Conservation (phyloP, 2,888 invertebrate species). For the Eilema caniola region DNA sequence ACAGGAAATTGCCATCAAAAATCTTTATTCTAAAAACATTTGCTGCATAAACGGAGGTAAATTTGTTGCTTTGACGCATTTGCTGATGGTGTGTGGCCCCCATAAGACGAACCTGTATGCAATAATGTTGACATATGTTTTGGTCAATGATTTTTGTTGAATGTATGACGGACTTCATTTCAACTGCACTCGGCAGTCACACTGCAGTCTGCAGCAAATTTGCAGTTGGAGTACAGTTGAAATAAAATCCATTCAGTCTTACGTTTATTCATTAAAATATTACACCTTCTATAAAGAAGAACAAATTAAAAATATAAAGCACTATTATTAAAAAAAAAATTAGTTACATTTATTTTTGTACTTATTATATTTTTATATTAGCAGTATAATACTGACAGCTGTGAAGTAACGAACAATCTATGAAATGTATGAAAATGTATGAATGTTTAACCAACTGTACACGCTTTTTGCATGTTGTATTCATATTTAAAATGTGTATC, state of each 20-base stretch:
- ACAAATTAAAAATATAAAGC: background rate
- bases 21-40: too few relatives aligned
- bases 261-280: background rate
- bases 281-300: background rate
- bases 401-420: background rate
- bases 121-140: background rate
- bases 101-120: background rate
- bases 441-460: background rate
- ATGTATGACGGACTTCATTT: background rate
- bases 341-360: background rate
- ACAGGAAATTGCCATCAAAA: too few relatives aligned
- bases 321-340: background rate
- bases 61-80: too few relatives aligned
- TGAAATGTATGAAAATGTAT: background rate
- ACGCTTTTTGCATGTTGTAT: background rate
- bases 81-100: too few relatives aligned
- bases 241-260: background rate
- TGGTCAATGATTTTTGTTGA: background rate
- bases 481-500: constrained; percentile 4
- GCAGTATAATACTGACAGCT: background rate
- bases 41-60: too few relatives aligned
- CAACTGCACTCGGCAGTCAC: background rate
- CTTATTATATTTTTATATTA: background rate
- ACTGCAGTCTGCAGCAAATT: too few relatives aligned
- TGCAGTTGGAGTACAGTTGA: background rate